Evolutionary conservation across 1,140 invertebrate genomes (phyloP), one percentile per base, ranked within the genome.

Genomic region (Acromyrmex echinatior): DNA sequence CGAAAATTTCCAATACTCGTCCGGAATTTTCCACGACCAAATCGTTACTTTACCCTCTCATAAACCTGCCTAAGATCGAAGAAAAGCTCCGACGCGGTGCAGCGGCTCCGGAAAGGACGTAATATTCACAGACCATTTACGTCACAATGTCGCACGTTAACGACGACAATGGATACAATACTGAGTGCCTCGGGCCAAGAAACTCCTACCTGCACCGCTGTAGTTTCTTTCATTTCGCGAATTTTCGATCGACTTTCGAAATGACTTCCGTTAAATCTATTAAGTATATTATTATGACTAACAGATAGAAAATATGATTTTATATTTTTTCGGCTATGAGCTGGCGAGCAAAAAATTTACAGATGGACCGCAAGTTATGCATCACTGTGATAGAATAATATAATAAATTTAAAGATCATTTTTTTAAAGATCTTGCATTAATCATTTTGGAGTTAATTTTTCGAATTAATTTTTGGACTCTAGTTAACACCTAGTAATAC

Each of bases 41-140:
- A 88, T 82, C 89, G 74, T 79, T 86, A 73, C 66, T 86, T 70
- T n/a, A 49, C 73, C 65, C 65, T 56, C 51, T 90, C 82, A 45
- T 88, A 91, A 91, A 90, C 63, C 87, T 84, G 88, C 65, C 81
- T 28, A 7, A 49, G 86, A 76, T 45, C 80, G 80, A 66, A 60
- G 62, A 21, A 73, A 35, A 71, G 70, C 76, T 49, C 58, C 62
- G 45, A n/a, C 6, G 39, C 25, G 56, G 1, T 3, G 39, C 31
- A 25, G 25, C 68, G 53, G 35, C 21, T 58, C 76, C 71, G 84
- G 84, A 86, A 88, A 91, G 89, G 25, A 82, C 71, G 86, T 91
- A 91, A 91, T 91, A 91, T 91, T 91, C 90, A 91, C 90, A 91
- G 90, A 76, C 90, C 90, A 91, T 91, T 91, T 91, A 87, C 80